Conservation (phyloP, 2,113 vertebrate genomes). For the Glareola pratincola region DNA sequence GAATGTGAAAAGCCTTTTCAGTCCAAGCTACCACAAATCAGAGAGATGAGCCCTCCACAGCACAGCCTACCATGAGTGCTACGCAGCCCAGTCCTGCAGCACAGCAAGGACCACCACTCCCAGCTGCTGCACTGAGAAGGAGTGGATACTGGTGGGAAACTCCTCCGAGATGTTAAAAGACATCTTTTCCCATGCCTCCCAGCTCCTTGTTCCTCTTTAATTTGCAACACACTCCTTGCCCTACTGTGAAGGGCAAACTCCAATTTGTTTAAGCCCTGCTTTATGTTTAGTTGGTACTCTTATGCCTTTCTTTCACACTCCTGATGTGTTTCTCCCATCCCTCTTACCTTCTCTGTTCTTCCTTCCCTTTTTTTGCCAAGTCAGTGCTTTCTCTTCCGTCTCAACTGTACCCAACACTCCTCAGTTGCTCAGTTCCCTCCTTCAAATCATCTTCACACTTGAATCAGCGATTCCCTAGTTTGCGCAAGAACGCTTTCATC, state of each 20-base stretch:
- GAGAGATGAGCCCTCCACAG: background rate
- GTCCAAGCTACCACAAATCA: background rate
- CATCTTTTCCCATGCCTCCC: rapidly evolving
- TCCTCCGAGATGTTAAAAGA: background rate
- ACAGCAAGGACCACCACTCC: background rate
- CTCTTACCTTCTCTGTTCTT: background rate
- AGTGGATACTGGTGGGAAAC: background rate
- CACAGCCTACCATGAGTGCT: background rate
- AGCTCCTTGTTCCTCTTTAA: background rate
- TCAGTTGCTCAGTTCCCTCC: background rate
- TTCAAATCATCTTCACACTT: background rate
- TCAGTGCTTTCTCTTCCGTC: background rate
- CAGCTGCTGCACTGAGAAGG: background rate
- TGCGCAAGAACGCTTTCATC: background rate
- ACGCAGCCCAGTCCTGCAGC: background rate
- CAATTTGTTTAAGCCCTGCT: background rate
- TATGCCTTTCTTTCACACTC: background rate
- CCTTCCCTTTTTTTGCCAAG: background rate
- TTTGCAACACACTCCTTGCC: background rate
- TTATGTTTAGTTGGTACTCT: background rate
- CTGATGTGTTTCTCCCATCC: background rate
- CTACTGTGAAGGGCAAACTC: background rate
- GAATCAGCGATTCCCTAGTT: background rate
- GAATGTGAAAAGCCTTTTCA: background rate
- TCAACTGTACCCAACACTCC: background rate